phyloP scores from a whole-genome alignment of 2,797 vertebrate species.

The Psittacula derbiana region DNA sequence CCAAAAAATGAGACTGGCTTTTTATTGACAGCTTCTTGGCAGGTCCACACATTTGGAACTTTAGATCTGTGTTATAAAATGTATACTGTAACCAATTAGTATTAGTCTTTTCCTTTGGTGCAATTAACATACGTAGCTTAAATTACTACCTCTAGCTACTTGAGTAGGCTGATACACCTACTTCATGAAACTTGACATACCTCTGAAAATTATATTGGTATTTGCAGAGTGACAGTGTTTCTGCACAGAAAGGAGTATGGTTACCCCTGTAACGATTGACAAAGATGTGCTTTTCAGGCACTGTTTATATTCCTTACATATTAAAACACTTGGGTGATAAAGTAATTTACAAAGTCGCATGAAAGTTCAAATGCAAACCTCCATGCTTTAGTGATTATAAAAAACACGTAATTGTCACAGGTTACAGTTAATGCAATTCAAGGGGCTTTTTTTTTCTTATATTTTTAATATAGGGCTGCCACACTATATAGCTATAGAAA shows the following conservation, averaged over 20 bases:
- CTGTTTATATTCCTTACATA: neutral
- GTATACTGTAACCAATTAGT: neutral
- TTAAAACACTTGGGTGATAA: neutral
- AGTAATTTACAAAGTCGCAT: neutral
- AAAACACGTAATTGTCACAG: neutral
- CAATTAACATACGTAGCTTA: neutral
- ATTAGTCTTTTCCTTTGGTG: neutral
- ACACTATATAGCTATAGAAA: neutral
- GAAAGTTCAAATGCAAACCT: neutral
- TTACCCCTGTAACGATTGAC: neutral
- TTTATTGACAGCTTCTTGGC: constrained; percentile 1
- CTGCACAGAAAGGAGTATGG: neutral
- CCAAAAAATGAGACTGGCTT: neutral
- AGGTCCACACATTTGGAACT: neutral
- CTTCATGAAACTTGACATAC: neutral
- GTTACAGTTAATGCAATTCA: neutral
- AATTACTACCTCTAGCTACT: neutral
- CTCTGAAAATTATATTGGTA: neutral
- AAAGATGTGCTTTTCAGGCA: neutral
- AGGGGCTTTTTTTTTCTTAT: neutral
- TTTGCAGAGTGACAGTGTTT: neutral
- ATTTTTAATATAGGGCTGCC: neutral
- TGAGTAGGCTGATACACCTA: neutral
- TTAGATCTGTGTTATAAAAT: neutral
- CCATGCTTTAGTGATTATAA: neutral